Evolutionary conservation across 2,888 invertebrate genomes (phyloP).

Genomic region (Cephus spinipes): DNA sequence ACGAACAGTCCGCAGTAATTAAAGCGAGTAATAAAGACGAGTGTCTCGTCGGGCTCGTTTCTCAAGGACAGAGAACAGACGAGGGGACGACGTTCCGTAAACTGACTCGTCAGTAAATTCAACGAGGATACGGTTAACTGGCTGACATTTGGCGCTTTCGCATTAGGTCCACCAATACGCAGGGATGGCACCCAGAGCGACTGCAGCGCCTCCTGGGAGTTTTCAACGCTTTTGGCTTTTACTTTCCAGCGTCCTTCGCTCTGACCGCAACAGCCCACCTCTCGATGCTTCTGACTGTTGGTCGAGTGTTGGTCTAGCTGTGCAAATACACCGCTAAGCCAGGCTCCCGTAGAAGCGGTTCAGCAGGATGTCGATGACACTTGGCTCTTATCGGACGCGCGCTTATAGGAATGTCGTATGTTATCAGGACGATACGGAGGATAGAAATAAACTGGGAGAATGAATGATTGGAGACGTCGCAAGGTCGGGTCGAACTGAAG

Average conservation of each 20-base stretch:
- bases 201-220: no score
- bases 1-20: no score
- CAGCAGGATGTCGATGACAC: constrained; percentile 44
- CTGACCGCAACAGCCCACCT: constrained; percentile 9
- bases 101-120: no score
- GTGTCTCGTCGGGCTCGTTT: no score
- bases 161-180: no score
- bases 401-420: not conserved
- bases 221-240: constrained; percentile 8
- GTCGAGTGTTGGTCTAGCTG: constrained; percentile 54
- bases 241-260: not conserved
- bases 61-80: no score
- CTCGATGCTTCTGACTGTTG: not conserved
- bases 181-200: no score
- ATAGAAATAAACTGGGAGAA: no score
- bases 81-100: no score
- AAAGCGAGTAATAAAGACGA: no score
- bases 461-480: not conserved
- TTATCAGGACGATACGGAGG: not conserved
- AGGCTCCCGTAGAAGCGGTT: constrained; percentile 26
- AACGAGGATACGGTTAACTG: no score
- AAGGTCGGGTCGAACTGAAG: not conserved
- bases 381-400: constrained; percentile 39
- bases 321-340: constrained; percentile 44
- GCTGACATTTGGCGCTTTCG: no score